Conservation (phyloP, 2,888 invertebrate species). For the Amphipyra berbera region DNA sequence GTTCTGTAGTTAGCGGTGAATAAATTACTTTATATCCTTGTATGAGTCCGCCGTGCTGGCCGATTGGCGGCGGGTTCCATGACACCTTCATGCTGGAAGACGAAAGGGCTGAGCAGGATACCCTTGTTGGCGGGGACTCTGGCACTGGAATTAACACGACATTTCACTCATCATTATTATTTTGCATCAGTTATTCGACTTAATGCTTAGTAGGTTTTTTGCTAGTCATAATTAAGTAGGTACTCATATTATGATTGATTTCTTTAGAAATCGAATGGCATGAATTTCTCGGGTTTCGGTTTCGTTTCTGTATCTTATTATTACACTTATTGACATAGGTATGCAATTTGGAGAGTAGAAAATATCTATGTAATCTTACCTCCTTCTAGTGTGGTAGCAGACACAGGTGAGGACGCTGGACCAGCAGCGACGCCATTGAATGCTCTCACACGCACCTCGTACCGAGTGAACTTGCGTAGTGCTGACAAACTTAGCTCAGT, state of each 20-base stretch:
- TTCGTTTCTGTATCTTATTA: too few species aligned
- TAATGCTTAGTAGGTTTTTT: background rate
- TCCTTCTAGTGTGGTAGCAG: constrained; percentile 93
- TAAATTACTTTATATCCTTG: constrained; percentile 95
- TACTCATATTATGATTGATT: too few species aligned
- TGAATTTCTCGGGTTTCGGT: too few species aligned
- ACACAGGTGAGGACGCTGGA: constrained; percentile 92
- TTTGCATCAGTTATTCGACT: too few species aligned
- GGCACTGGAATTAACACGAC: constrained; percentile 87
- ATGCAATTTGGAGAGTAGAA: too few species aligned
- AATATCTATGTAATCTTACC: constrained; percentile 74
- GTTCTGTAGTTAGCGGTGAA: constrained; percentile 82
- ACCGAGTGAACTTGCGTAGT: constrained; percentile 94
- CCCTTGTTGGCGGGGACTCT: constrained; percentile 91
- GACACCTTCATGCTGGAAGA: constrained; percentile 93
- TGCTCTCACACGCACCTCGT: constrained; percentile 94
- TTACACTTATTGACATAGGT: too few species aligned
- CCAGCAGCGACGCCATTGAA: constrained; percentile 95
- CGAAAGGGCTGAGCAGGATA: constrained; percentile 92
- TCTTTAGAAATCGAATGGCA: too few species aligned
- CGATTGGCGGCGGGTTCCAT: constrained; percentile 92
- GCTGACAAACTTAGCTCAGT: constrained; percentile 91
- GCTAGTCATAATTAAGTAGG: background rate
- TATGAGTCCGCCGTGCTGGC: constrained; percentile 91
- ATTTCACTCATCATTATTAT: background rate